Percentiles rank a stretch among this genome's conserved stretches.
phyloP scores from a whole-genome alignment of 2,888 invertebrate genomes.

The Acleris sparsana region DNA sequence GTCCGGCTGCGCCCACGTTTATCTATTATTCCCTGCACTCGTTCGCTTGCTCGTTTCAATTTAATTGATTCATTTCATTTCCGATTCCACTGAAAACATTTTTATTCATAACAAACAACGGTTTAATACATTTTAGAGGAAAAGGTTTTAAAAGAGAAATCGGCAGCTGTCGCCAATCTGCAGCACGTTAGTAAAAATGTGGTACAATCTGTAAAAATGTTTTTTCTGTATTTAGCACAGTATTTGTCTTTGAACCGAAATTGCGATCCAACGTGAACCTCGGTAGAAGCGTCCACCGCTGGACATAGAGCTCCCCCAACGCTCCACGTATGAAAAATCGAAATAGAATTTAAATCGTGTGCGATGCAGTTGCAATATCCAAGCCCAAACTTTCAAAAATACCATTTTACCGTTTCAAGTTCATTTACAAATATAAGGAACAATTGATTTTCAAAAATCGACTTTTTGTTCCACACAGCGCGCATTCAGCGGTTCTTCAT shows the following conservation, averaged over 20 bases:
- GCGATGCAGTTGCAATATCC: too few species aligned
- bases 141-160: slow-evolving; percentile 6
- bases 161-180: slow-evolving; percentile 5
- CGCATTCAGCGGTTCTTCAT: too few species aligned
- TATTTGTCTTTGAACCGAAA: background rate
- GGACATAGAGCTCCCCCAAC: too few species aligned
- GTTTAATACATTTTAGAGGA: background rate
- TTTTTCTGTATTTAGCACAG: too few species aligned
- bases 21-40: background rate
- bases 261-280: background rate
- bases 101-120: background rate
- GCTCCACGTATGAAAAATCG: too few species aligned
- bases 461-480: too few species aligned
- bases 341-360: too few species aligned
- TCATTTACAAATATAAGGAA: too few species aligned
- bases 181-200: background rate
- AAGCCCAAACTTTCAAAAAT: too few species aligned
- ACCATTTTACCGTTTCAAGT: too few species aligned
- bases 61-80: slow-evolving; percentile 3
- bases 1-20: background rate
- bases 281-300: too few species aligned
- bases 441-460: too few species aligned
- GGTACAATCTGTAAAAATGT: slow-evolving; percentile 2
- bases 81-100: slow-evolving; percentile 4
- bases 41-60: background rate